phyloP scores from a whole-genome alignment of 2,888 invertebrate species.

The Drosophila rellima region DNA sequence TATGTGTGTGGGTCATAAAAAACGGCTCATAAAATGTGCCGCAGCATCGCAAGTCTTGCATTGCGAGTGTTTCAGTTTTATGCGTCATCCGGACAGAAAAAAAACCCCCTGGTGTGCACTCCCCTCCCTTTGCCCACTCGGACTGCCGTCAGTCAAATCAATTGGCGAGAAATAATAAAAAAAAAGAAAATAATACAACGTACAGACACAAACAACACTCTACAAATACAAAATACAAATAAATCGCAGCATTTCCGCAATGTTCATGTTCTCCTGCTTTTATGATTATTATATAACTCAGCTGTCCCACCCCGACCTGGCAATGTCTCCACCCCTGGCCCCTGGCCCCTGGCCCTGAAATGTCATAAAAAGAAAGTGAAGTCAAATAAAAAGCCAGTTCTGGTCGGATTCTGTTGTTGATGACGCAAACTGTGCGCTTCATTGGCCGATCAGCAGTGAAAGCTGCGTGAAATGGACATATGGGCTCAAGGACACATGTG shows the following conservation, averaged over 20 bases:
- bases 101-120: constrained; percentile 48
- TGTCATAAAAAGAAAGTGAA: constrained; percentile 62
- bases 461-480: constrained; percentile 25
- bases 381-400: constrained; percentile 65
- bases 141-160: constrained; percentile 65
- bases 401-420: constrained; percentile 48
- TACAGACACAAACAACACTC: constrained; percentile 15
- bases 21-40: constrained; percentile 60
- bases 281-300: constrained; percentile 78
- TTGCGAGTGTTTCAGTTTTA: constrained; percentile 60
- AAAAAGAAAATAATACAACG: constrained; percentile 15
- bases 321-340: neutral
- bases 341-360: constrained; percentile 19
- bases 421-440: constrained; percentile 55
- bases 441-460: constrained; percentile 40
- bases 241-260: constrained; percentile 76
- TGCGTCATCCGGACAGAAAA: constrained; percentile 56
- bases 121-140: too few relatives aligned
- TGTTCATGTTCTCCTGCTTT: constrained; percentile 72
- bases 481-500: constrained; percentile 35
- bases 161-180: constrained; percentile 68
- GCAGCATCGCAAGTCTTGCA: constrained; percentile 57
- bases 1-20: constrained; percentile 52
- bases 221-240: constrained; percentile 68
- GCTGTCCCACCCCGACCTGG: constrained; percentile 18